A percentile compares a stretch with the other conserved stretches of the same genome.
Evolutionary conservation across 2,888 invertebrate species (phyloP).

Genomic region (Drosophila neoperkinsi): DNA sequence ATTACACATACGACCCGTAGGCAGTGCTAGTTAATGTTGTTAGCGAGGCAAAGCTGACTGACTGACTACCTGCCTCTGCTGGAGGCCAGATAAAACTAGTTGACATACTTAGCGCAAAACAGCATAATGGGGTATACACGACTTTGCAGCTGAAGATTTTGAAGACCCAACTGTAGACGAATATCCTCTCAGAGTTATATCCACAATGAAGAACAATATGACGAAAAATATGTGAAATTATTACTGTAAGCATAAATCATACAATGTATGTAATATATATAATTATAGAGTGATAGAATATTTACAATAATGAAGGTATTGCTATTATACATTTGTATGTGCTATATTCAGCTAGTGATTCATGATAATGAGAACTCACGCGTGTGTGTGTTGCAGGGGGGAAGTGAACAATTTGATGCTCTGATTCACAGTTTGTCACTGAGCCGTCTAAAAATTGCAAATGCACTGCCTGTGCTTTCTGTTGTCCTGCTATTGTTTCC

Average conservation of each 20-base stretch:
- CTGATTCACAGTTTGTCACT: slow-evolving; percentile 62
- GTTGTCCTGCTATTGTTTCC: slow-evolving; percentile 49
- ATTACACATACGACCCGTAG: slow-evolving; percentile 64
- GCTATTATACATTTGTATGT: slow-evolving; percentile 12
- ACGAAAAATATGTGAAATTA: too few relatives aligned
- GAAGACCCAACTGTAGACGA: background rate
- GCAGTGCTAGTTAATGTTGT: slow-evolving; percentile 74
- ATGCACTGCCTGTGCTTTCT: slow-evolving; percentile 63
- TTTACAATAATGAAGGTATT: too few relatives aligned
- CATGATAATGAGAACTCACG: slow-evolving; percentile 59
- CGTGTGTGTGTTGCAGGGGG: background rate
- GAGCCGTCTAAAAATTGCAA: slow-evolving; percentile 58
- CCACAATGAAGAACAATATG: background rate
- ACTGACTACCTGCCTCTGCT: slow-evolving; percentile 37
- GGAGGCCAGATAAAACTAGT: slow-evolving; percentile 74
- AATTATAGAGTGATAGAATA: too few relatives aligned
- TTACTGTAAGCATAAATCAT: too few relatives aligned
- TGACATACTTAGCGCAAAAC: slow-evolving; percentile 60
- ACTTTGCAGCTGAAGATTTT: background rate
- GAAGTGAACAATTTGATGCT: slow-evolving; percentile 44
- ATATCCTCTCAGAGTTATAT: background rate
- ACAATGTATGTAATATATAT: too few relatives aligned
- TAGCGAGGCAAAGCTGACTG: slow-evolving; percentile 46
- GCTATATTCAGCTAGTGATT: slow-evolving; percentile 65
- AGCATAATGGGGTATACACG: slow-evolving; percentile 26